Base-by-base conservation (phyloP, 2,113 vertebrate species). In the Hucho hucho region DNA sequence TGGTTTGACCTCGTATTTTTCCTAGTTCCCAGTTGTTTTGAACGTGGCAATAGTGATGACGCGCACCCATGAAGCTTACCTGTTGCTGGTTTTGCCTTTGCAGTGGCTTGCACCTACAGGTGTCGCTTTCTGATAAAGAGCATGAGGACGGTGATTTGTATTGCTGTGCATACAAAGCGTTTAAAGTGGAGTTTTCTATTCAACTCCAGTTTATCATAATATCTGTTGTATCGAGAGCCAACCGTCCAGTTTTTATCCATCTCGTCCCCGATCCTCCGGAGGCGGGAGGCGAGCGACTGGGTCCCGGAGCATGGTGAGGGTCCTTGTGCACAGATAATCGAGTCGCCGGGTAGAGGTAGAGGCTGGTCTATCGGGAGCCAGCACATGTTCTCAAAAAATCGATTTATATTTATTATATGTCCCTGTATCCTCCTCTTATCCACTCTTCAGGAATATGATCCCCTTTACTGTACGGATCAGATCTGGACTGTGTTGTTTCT, bases 191-290 rank as follows among this genome's bases (percentile, higher is more conserved):
- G n/a, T 64, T 73, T 26, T 22, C 81, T 77, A 79, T 61, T 69
- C 46, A 46, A 25, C 64, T 80, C 71, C 25, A 13, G 9, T 75
- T 81, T 72, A 69, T 72, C 32, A 46, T 76, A 4, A 47, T 24
- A 64, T 46, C 82, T 79, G 63, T 76, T 61, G 0, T 47, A 75
- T 49, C 16, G 49, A 18, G 4, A 53, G 16, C 66, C 46, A 43
- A 74, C 64, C 43, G 73, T 68, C 73, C 88, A 86, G 75, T 85
- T 83, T 28, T 88, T 92, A 72, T 94, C 87, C 82, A 96, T 89
- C 89, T 92, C 92, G 83, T 95, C 95, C n/a, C 94, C 95, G 86
- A 95, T 93, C 72, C 86, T 90, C 75, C 93, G 91, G 82, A 96
- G 85, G 25, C 94, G 93, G 61, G 89, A 86, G 22, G 94, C 94